A percentile compares a stretch with the other conserved stretches of the same genome.
phyloP scores from a whole-genome alignment of 2,797 vertebrate species.

The Toxotes lorentzi region DNA sequence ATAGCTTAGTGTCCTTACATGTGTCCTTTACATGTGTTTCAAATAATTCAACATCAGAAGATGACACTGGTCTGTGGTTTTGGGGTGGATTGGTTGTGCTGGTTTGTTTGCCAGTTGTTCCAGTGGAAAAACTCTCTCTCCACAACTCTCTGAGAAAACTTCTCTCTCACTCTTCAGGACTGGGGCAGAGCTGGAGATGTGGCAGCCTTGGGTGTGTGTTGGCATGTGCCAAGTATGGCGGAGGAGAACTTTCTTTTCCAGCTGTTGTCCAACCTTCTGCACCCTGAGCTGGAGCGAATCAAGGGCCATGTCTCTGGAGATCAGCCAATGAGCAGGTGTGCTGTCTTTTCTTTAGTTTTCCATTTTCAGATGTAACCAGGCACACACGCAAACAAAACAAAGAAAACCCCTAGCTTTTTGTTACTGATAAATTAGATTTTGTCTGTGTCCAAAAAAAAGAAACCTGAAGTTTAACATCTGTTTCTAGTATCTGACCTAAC shows the following conservation, averaged over 20 bases:
- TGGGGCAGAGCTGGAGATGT: conserved; percentile 96
- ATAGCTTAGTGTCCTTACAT: background rate
- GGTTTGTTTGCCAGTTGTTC: conserved; percentile 56
- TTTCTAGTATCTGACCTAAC: conserved; percentile 22
- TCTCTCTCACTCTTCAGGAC: conserved; percentile 83
- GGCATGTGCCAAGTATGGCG: conserved; percentile 92
- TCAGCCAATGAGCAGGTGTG: conserved; percentile 93
- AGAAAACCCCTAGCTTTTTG: background rate
- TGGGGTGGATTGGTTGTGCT: conserved; percentile 36
- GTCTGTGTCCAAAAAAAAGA: background rate
- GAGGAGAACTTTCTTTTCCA: conserved; percentile 94
- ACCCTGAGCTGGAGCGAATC: conserved; percentile 91
- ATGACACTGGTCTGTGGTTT: conserved; percentile 52
- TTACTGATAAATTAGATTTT: conserved; percentile 23
- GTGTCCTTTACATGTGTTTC: conserved; percentile 26
- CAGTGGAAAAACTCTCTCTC: conserved; percentile 56
- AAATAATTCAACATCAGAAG: conserved; percentile 20
- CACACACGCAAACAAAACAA: conserved; percentile 35
- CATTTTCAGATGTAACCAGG: conserved; percentile 20
- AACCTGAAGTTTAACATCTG: conserved; percentile 35
- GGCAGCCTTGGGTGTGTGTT: conserved; percentile 91
- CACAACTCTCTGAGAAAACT: conserved; percentile 19
- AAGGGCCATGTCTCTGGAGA: conserved; percentile 87
- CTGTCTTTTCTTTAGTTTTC: conserved; percentile 15
- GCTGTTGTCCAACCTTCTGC: conserved; percentile 92